Conservation (phyloP, 2,113 vertebrate genomes). For the Sphaerodactylus townsendi region DNA sequence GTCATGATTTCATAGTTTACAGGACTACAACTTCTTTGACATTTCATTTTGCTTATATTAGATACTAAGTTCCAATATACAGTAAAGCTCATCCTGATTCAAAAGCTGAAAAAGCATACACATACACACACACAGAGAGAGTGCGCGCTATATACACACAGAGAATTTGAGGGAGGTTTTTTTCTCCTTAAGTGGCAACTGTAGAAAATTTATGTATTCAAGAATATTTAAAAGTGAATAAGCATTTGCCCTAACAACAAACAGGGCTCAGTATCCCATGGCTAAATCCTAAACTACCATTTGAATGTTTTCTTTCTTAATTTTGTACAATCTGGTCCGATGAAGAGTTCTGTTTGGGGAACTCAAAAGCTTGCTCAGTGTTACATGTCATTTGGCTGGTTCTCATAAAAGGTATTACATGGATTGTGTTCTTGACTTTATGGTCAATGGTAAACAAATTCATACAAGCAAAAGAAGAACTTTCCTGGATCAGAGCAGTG, state of each 20-base stretch:
- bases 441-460: too few relatives aligned
- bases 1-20: conserved; percentile 20
- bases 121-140: too few relatives aligned
- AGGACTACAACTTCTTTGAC: neutral
- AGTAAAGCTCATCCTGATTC: neutral
- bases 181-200: neutral
- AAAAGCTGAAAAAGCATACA: neutral
- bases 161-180: too few relatives aligned
- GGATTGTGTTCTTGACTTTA: too few relatives aligned
- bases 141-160: neutral
- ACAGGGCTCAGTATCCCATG: neutral
- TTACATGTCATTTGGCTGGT: too few relatives aligned
- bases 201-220: neutral
- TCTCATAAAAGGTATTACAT: too few relatives aligned
- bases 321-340: too few relatives aligned
- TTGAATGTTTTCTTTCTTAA: too few relatives aligned
- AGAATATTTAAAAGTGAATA: neutral
- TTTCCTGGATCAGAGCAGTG: too few relatives aligned
- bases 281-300: neutral
- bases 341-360: too few relatives aligned
- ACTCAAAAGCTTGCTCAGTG: too few relatives aligned
- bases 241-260: neutral
- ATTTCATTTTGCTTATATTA: neutral
- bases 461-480: too few relatives aligned
- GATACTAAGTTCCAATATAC: neutral